phyloP scores from a whole-genome alignment of 2,113 vertebrate species.

The Nyctereutes procyonoides region DNA sequence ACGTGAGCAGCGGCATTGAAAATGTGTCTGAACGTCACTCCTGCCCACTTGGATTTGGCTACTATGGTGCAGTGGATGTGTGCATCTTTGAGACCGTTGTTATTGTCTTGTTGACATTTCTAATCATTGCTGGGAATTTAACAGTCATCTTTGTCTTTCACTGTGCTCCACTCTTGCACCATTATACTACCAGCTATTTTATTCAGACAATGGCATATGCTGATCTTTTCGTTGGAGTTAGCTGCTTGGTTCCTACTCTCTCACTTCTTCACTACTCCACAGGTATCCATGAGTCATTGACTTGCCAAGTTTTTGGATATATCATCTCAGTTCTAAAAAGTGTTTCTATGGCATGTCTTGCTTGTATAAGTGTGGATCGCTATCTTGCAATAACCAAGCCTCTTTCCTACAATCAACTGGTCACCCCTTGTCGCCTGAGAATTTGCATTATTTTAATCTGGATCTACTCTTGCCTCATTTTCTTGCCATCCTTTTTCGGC shows the following conservation, averaged over 20 bases:
- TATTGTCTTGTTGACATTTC: constrained; percentile 95
- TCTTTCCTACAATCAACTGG: constrained; percentile 98
- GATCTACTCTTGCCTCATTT: constrained; percentile 96
- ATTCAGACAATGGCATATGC: constrained; percentile 99
- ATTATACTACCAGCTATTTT: constrained; percentile 99
- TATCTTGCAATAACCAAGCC: constrained; percentile 99
- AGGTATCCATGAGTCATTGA: constrained; percentile 95
- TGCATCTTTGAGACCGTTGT: constrained; percentile 96
- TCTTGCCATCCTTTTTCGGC: constrained; percentile 97
- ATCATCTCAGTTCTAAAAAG: constrained; percentile 99
- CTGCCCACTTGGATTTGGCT: constrained; percentile 96
- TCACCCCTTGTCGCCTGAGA: constrained; percentile 96
- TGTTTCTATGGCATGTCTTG: constrained; percentile 98
- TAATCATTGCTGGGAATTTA: constrained; percentile 98
- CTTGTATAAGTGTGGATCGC: constrained; percentile 98
- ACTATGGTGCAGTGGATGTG: constrained; percentile 92
- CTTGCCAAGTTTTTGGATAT: constrained; percentile 98
- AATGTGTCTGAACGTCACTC: constrained; percentile 92
- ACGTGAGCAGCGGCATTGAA: constrained; percentile 88
- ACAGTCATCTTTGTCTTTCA: constrained; percentile 99
- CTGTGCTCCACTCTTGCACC: constrained; percentile 96
- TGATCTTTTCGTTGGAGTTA: constrained; percentile 97
- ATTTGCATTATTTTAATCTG: constrained; percentile 97
- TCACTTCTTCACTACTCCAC: constrained; percentile 97
- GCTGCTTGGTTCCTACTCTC: constrained; percentile 97